Evolutionary conservation across 37 sponge, comb jelly and placozoan species (phyloP), one percentile per base, ranked within the genome.

Genomic region (Ianthella basta): DNA sequence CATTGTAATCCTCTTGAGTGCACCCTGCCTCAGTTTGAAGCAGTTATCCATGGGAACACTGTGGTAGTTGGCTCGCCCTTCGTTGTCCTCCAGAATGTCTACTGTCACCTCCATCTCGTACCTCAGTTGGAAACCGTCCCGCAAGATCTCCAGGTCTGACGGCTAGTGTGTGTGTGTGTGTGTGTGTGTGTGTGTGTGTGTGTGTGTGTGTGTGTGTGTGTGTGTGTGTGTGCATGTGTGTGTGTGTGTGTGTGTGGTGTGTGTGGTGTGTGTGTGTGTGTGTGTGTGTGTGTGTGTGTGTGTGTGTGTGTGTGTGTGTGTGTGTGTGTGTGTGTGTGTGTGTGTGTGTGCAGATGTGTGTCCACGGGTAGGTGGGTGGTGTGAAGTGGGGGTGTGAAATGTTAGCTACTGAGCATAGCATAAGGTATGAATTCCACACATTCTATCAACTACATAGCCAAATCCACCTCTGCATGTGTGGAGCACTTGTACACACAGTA

Each of bases 11-110:
- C 53, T 87, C 92, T 93, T 95, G 36, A 30, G 68, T 13, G 84
- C 55, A 55, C 91, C 84, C 20, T n/a, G 80, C 38, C 84, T 83
- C 81, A 95, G 88, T 70, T 88, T 93, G 81, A 95, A 93, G 75
- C 88, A 88, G 63, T 91, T 92, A 60, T 95, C 96, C 72, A 83
- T 41, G 27, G 69, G 8, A 15, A 90, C 96, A 84, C 33, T 0
- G 35, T 20, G 29, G 66, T 63, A 88, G 72, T 55, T 32, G 0
- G 91, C 94, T 63, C 84, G 89, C 32, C 93, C 89, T 56, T 95
- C 96, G 16, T 24, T 13, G 78, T 95, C 94, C 79, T 95, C 96
- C 13, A 65, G 79, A 18, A 95, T 90, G 41, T 95, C 96, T 37
- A 95, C 80, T 0, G 68, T 73, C 39, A 95, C 83, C 19, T 92